Conservation (phyloP, 1,140 invertebrate species). For the Rhyacophila brunnea region DNA sequence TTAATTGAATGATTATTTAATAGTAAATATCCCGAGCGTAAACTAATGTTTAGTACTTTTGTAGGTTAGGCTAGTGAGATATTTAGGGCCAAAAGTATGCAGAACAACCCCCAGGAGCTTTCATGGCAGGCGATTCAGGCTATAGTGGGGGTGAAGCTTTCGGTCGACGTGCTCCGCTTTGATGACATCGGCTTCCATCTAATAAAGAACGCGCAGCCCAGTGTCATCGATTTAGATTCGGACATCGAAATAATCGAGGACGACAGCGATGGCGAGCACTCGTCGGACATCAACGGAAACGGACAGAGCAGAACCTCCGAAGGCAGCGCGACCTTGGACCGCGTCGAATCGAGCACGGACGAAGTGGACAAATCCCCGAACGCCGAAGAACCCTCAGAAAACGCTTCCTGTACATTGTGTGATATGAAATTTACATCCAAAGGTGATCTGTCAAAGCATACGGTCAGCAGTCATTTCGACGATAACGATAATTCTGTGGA, state of each 20-base stretch:
- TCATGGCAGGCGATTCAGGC: constrained; percentile 57
- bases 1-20: constrained; percentile 3
- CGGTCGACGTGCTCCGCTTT: constrained; percentile 52
- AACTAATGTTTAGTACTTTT: constrained; percentile 50
- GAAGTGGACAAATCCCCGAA: constrained; percentile 11
- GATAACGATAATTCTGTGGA: constrained; percentile 51
- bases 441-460: constrained; percentile 44
- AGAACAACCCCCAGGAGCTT: constrained; percentile 57
- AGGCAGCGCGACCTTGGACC: constrained; percentile 10
- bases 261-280: constrained; percentile 49
- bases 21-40: constrained; percentile 25
- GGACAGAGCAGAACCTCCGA: constrained; percentile 13
- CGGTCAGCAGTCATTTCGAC: constrained; percentile 41
- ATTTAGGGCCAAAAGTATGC: constrained; percentile 40
- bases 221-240: constrained; percentile 51
- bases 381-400: constrained; percentile 5
- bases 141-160: constrained; percentile 56
- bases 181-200: constrained; percentile 54
- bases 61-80: constrained; percentile 56
- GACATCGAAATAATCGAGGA: constrained; percentile 56
- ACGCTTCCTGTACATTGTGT: constrained; percentile 6
- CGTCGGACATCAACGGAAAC: constrained; percentile 21
- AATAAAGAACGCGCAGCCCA: constrained; percentile 47
- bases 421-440: constrained; percentile 41
- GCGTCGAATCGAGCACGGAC: neutral